phyloP scores from a whole-genome alignment of 2,113 vertebrate species.

The Danionella cerebrum region DNA sequence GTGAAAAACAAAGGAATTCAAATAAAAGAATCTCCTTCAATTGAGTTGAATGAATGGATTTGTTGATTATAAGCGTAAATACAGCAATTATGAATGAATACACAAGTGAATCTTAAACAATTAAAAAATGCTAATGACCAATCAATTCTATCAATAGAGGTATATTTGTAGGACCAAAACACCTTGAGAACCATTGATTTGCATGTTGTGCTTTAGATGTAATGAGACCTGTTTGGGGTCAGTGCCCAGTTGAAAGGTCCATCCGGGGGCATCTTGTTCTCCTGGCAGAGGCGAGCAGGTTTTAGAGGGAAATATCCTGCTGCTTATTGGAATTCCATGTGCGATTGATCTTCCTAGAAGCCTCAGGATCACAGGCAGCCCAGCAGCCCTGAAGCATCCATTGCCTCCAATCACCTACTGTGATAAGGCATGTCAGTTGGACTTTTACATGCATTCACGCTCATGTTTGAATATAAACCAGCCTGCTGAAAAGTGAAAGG shows the following conservation, averaged over 20 bases:
- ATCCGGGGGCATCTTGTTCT: background rate
- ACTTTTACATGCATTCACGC: background rate
- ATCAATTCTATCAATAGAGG: no score
- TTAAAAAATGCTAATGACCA: no score
- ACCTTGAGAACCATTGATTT: background rate
- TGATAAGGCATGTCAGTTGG: background rate
- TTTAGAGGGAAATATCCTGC: background rate
- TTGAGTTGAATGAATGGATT: no score
- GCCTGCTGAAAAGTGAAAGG: background rate
- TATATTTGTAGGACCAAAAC: background rate
- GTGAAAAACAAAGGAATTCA: no score
- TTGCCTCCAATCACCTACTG: background rate
- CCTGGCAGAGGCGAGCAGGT: background rate
- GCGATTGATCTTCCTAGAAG: background rate
- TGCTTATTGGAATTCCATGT: slow-evolving; percentile 12
- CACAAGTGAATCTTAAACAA: no score
- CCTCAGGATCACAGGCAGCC: background rate
- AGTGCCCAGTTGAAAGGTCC: slow-evolving; percentile 4
- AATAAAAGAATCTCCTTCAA: no score
- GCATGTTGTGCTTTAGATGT: background rate
- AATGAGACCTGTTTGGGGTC: background rate
- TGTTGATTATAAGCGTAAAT: no score
- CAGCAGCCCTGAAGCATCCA: background rate
- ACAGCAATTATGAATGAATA: no score
- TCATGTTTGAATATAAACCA: background rate